Evolutionary conservation across 2,113 vertebrate genomes (phyloP), one percentile per base, ranked within the genome.

Genomic region (Lonchura striata): DNA sequence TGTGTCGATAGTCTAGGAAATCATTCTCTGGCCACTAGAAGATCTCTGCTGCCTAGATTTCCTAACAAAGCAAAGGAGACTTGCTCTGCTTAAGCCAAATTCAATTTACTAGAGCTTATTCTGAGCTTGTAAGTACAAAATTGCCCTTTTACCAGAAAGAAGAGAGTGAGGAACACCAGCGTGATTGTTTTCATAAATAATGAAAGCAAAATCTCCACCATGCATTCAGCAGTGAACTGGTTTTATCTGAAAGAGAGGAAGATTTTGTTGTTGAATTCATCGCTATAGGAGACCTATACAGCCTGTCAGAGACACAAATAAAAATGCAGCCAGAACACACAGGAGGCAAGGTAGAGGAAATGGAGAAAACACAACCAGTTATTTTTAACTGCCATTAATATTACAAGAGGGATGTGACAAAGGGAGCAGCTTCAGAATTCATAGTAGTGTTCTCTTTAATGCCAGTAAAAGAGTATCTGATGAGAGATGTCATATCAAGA

Each of bases 361-460:
- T 10, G 30, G 82, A 63, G 82, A 75, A 92, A 83, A 31, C 11
- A 85, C 52, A 75, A 82, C 24, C 44, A 52, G 65, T 82, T 89
- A 74, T 94, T 95, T 83, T 91, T 94, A 70, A 74, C 76, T 74
- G 82, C n/a, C 63, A 70, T 94, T 88, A 92, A 88, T 94, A 92
- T 81, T 86, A 63, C 39, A 81, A 78, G 79, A 95, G 65, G 72
- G 88, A 69, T 61, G 46, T 72, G 89, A 90, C 68, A 94, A 92
- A 88, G 37, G 37, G 16, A 92, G 22, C 19, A 68, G 68, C 54
- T 72, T 86, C 78, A 50, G 59, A 72, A 84, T 84, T 86, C 65
- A 39, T 23, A 23, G 16, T 23, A 77, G 14, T 56, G 37, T 8
- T 91, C 57, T 69, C 46, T 86, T 68, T 63, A 92, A 64, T 28